Evolutionary conservation across 2,797 vertebrate genomes (phyloP), one percentile per base, ranked within the genome.

Genomic region (Poeciliopsis infans): DNA sequence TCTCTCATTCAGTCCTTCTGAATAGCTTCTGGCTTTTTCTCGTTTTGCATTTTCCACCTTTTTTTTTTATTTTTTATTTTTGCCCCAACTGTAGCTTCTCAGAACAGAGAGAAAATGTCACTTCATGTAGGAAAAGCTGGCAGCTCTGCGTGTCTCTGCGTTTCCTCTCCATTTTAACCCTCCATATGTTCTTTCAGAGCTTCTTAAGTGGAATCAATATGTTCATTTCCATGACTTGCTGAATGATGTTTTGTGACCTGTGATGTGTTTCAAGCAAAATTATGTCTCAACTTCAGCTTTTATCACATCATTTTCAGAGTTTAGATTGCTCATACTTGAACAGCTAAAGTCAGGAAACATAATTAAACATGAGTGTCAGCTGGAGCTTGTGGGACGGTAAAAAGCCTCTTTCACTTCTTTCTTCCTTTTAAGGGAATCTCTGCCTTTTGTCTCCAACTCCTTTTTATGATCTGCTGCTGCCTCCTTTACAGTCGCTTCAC

Each of bases 1-100:
- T 84, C 84, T 87, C 85, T 82, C 86, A 49, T 80, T 93, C 91
- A 92, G 91, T 91, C 89, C 36, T 36, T 39, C 82, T 82, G 68
- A 70, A 43, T 76, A 55, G 84, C 89, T 88, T 79, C 79, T 78
- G 81, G 86, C 87, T 89, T 57, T 46, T 66, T 84, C 79, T 5
- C 53, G n/a, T 74, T 61, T 31, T 36, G 23, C 55, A 16, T 74
- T 66, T 53, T 49, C 73, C 49, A 57, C 76, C 75, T 72, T 69
- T 66, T 61, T 41, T 47, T 31, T 72, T 45, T 18, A 77, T 36
- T 10, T 49, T n/a, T 23, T 20, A 11, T 43, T 43, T 43, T 43
- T 43, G 15, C 28, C 11, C 36, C 51, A 33, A 7, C 83, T 79
- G 55, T n/a, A 77, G 77, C 61, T 16, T 43, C 47, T 51, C 86